Evolutionary conservation across 2,113 vertebrate species (phyloP).

Genomic region (Pantherophis guttatus): DNA sequence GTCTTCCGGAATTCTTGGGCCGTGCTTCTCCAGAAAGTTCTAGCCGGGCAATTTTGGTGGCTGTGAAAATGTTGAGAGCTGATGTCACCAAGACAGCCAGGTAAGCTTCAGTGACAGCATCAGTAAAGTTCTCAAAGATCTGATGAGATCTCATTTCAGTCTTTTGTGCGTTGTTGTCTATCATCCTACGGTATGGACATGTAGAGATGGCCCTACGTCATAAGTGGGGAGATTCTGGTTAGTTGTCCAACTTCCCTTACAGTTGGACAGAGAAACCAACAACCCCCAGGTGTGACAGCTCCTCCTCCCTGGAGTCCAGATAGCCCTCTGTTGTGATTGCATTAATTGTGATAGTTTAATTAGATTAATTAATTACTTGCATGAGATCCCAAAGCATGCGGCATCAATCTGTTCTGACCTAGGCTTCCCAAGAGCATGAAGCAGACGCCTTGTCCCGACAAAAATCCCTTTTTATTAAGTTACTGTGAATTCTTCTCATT

Average conservation of each 20-base stretch:
- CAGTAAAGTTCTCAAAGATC: too few relatives aligned
- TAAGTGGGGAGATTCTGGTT: neutral
- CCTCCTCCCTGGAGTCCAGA: neutral
- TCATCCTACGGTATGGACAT: neutral
- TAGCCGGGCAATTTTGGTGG: conserved; percentile 71
- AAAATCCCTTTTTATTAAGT: too few relatives aligned
- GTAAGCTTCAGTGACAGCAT: conserved; percentile 23
- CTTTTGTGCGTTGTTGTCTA: neutral
- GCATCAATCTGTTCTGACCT: neutral
- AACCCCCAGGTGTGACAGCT: neutral
- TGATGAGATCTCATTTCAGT: neutral
- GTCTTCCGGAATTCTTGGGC: conserved; percentile 75
- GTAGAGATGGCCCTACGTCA: neutral
- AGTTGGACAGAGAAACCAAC: neutral
- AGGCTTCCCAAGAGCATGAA: too few relatives aligned
- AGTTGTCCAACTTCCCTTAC: neutral
- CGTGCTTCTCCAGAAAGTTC: conserved; percentile 67
- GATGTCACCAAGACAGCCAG: conserved; percentile 81
- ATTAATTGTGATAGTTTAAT: neutral
- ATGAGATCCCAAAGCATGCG: neutral
- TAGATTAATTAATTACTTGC: neutral
- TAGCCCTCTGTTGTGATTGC: neutral
- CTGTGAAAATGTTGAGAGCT: conserved; percentile 79
- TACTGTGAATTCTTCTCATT: too few relatives aligned
- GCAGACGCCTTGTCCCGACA: too few relatives aligned